Conservation (phyloP, 2,797 vertebrate genomes). For the Pipistrellus nathusii region DNA sequence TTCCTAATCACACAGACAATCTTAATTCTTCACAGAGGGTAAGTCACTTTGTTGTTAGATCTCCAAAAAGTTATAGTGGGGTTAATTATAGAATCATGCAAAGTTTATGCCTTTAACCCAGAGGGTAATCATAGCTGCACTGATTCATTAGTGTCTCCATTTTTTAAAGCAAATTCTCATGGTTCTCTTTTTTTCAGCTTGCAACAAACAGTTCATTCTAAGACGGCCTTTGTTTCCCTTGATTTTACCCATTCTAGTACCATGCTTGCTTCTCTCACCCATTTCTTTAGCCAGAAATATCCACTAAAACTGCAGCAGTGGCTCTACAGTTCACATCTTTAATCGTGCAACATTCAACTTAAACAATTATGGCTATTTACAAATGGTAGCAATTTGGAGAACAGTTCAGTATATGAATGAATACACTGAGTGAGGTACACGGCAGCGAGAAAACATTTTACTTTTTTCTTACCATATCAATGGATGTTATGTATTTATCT, state of each 20-base stretch:
- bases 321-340: neutral
- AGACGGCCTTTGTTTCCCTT: slow-evolving; percentile 32
- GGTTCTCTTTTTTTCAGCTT: slow-evolving; percentile 50
- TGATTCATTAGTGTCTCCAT: slow-evolving; percentile 50
- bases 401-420: neutral
- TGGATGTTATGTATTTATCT: slow-evolving; percentile 46
- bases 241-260: neutral
- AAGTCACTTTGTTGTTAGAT: slow-evolving; percentile 70
- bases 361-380: neutral
- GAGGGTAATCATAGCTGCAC: neutral
- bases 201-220: slow-evolving; percentile 34
- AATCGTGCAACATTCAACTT: neutral
- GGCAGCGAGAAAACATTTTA: neutral
- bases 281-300: neutral
- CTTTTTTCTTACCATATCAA: neutral
- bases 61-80: slow-evolving; percentile 17
- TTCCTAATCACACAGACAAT: slow-evolving; percentile 96
- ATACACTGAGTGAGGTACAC: neutral
- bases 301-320: neutral
- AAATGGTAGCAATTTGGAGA: neutral
- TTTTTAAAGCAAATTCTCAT: slow-evolving; percentile 16
- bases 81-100: slow-evolving; percentile 42
- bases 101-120: slow-evolving; percentile 45
- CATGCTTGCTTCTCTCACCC: neutral
- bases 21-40: slow-evolving; percentile 92